Evolutionary conservation across 2,888 invertebrate species (phyloP).

Genomic region (Morpho deidamia): DNA sequence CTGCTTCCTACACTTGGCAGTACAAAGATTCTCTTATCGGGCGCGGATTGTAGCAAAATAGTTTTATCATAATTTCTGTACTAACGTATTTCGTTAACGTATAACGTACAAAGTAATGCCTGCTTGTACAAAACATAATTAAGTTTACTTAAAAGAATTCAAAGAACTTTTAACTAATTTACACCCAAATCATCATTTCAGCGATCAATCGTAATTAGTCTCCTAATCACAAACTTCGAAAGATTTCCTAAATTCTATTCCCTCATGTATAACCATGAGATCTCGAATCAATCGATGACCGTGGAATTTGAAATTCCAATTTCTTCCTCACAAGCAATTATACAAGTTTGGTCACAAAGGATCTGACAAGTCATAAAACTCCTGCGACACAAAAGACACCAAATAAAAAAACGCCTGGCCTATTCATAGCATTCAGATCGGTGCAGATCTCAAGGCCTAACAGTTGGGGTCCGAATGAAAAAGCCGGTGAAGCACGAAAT

Average conservation of each 20-base stretch:
- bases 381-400: slow-evolving; percentile 22
- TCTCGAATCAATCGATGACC: slow-evolving; percentile 14
- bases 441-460: slow-evolving; percentile 53
- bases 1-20: too few species aligned
- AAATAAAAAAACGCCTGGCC: slow-evolving; percentile 28
- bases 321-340: slow-evolving; percentile 15
- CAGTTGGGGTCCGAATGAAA: slow-evolving; percentile 51
- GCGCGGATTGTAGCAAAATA: too few species aligned
- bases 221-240: not conserved
- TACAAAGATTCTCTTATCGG: too few species aligned
- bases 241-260: not conserved
- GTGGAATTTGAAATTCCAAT: slow-evolving; percentile 15
- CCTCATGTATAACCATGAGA: slow-evolving; percentile 21
- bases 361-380: slow-evolving; percentile 25
- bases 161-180: not conserved
- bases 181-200: not conserved
- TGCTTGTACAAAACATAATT: too few species aligned
- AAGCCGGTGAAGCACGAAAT: slow-evolving; percentile 34
- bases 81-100: too few species aligned
- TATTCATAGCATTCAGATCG: slow-evolving; percentile 47
- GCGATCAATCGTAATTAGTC: not conserved
- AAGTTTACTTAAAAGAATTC: not conserved
- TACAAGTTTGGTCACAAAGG: slow-evolving; percentile 15
- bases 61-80: too few species aligned
- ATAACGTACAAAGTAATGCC: too few species aligned